A percentile compares a stretch with the other conserved stretches of the same genome.
phyloP scores from a whole-genome alignment of 2,797 vertebrate genomes.

The Pipistrellus pipistrellus region DNA sequence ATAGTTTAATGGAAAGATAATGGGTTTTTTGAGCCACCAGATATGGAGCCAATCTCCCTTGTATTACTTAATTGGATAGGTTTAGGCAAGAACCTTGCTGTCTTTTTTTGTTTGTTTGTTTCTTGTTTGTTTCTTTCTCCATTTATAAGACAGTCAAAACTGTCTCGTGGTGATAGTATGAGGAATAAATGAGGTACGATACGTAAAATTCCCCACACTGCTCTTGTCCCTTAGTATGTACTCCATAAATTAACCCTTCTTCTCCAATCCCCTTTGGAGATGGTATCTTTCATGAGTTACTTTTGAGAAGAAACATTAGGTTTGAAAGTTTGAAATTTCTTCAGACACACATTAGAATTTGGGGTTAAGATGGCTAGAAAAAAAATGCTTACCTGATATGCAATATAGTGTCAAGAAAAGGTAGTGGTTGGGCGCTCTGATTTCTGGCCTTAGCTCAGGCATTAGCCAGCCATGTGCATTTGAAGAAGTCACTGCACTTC shows the following conservation, averaged over 20 bases:
- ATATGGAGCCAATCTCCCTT: background rate
- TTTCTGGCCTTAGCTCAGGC: constrained; percentile 38
- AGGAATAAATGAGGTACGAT: background rate
- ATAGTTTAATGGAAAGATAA: background rate
- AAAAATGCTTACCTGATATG: background rate
- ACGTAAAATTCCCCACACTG: background rate
- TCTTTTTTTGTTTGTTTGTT: background rate
- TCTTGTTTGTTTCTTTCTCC: background rate
- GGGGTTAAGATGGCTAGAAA: background rate
- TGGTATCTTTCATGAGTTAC: background rate
- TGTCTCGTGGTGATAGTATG: background rate
- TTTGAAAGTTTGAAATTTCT: constrained; percentile 16
- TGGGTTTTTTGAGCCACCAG: background rate
- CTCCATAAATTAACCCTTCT: background rate
- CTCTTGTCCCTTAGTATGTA: background rate
- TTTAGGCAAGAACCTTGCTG: background rate
- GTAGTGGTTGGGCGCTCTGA: background rate
- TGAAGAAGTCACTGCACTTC: constrained; percentile 3
- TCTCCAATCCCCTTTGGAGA: background rate
- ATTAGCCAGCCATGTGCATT: constrained; percentile 42
- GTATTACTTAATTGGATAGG: background rate
- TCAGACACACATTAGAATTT: constrained; percentile 6
- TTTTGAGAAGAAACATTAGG: background rate
- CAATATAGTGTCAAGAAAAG: background rate
- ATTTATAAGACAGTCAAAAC: background rate